phyloP scores from a whole-genome alignment of 2,888 invertebrate genomes.

The Dastarcus helophoroides region DNA sequence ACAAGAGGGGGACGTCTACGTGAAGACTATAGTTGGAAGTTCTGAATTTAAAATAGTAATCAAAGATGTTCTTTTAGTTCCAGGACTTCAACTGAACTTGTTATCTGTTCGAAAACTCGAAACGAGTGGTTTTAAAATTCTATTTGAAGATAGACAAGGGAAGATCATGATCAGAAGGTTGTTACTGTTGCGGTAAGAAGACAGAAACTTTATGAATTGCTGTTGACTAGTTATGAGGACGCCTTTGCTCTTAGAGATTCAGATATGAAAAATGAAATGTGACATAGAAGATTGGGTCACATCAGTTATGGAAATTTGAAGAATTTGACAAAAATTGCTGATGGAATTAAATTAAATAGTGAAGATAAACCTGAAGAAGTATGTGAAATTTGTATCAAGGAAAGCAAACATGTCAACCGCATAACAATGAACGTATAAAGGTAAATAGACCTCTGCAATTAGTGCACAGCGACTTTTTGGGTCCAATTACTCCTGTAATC shows the following conservation, averaged over 20 bases:
- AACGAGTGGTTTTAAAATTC: slow-evolving; percentile 19
- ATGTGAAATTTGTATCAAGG: slow-evolving; percentile 28
- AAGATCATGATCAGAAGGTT: slow-evolving; percentile 8
- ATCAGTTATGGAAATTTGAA: slow-evolving; percentile 11
- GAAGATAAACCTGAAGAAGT: slow-evolving; percentile 15
- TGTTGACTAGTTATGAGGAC: too few relatives aligned
- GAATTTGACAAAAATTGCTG: slow-evolving; percentile 7
- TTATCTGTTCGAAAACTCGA: slow-evolving; percentile 21
- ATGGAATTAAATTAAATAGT: slow-evolving; percentile 10
- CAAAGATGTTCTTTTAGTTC: slow-evolving; percentile 6
- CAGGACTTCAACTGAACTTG: slow-evolving; percentile 22
- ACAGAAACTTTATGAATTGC: slow-evolving; percentile 3
- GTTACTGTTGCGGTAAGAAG: slow-evolving; percentile 1
- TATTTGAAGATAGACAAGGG: slow-evolving; percentile 19
- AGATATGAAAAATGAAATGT: slow-evolving; percentile 9
- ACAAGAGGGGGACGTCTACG: slow-evolving; percentile 17
- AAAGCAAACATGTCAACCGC: too few relatives aligned
- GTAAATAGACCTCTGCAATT: slow-evolving; percentile 22
- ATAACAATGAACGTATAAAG: too few relatives aligned
- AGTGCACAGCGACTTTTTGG: slow-evolving; percentile 24
- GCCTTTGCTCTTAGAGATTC: too few relatives aligned
- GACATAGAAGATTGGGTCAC: slow-evolving; percentile 17
- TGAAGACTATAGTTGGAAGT: background rate
- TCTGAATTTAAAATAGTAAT: slow-evolving; percentile 1
- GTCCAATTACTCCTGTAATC: slow-evolving; percentile 22